These are phyloP conservation scores for Synanthedon formicaeformis DNA, from an alignment of 2,888 invertebrate species.

Conservation along the genomic window DNA sequence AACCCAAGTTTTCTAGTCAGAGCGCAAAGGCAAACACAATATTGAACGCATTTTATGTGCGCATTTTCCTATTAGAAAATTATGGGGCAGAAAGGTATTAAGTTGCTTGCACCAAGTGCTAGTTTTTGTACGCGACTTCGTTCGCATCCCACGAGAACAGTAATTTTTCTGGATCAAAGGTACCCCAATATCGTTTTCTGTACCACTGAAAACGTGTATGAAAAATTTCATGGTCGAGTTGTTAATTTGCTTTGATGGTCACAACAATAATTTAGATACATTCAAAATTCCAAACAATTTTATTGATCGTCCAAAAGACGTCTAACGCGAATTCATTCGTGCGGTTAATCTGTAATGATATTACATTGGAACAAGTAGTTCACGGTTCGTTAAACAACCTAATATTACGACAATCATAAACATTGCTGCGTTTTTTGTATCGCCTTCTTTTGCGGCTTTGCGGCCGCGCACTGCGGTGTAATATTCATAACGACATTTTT, in stretches of 20 bases:
- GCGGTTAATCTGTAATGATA: constrained; percentile 10
- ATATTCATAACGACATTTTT: not conserved
- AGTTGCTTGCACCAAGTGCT: too few relatives aligned
- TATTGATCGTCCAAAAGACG: not conserved
- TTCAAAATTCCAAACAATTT: not conserved
- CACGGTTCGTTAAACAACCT: constrained; percentile 7
- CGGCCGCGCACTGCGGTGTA: not conserved
- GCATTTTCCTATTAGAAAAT: too few relatives aligned
- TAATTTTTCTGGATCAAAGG: too few relatives aligned
- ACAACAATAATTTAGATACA: not conserved
- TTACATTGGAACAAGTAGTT: constrained; percentile 5
- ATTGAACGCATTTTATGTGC: too few relatives aligned
- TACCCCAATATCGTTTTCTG: too few relatives aligned
- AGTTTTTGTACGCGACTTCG: too few relatives aligned
- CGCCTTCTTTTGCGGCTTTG: not conserved
- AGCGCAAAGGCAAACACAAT: too few relatives aligned
- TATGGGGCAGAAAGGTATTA: too few relatives aligned
- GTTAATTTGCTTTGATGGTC: not conserved
- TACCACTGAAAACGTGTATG: too few relatives aligned
- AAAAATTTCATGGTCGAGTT: too few relatives aligned
- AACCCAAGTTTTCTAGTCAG: too few relatives aligned
- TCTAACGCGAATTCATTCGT: constrained; percentile 7
- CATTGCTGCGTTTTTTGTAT: not conserved
- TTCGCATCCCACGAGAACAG: too few relatives aligned
- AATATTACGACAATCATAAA: constrained; percentile 3